These are phyloP conservation scores for Aplysia californica DNA, from an alignment of 1,140 invertebrate species.

Conservation along the genomic window DNA sequence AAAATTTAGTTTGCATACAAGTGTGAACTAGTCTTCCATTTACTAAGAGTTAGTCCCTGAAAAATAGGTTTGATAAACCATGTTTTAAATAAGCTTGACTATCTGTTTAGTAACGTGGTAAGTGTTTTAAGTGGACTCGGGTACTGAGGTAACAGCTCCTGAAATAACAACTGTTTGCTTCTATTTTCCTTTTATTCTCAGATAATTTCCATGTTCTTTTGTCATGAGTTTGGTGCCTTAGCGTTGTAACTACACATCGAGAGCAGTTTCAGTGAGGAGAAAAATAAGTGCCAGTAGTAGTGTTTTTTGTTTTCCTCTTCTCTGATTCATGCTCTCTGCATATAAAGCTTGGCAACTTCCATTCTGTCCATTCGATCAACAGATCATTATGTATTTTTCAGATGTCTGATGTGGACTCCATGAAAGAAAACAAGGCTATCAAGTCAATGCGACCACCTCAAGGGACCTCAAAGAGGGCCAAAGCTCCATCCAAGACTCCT, in stretches of 20 bases:
- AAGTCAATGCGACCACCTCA: slow-evolving; percentile 5
- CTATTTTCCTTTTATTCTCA: too few relatives aligned
- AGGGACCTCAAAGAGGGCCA: neutral
- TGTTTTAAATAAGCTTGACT: too few relatives aligned
- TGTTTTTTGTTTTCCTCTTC: neutral
- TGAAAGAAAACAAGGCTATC: slow-evolving; percentile 8
- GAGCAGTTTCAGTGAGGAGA: neutral
- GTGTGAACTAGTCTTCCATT: too few relatives aligned
- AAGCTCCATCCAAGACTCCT: neutral
- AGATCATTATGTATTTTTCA: too few relatives aligned
- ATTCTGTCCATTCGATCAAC: too few relatives aligned
- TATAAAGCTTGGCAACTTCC: neutral
- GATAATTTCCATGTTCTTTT: too few relatives aligned
- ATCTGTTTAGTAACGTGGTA: neutral
- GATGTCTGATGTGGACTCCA: slow-evolving; percentile 9
- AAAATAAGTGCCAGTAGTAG: neutral
- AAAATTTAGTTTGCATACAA: too few relatives aligned
- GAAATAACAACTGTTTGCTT: too few relatives aligned
- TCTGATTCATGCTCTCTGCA: neutral
- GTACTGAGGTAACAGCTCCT: neutral
- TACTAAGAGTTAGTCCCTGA: too few relatives aligned
- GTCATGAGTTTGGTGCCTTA: too few relatives aligned
- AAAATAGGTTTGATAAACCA: too few relatives aligned
- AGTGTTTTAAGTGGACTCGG: neutral
- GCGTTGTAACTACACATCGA: neutral